Evolutionary conservation across 2,888 invertebrate genomes (phyloP).

Genomic region (Arctia plantaginis): DNA sequence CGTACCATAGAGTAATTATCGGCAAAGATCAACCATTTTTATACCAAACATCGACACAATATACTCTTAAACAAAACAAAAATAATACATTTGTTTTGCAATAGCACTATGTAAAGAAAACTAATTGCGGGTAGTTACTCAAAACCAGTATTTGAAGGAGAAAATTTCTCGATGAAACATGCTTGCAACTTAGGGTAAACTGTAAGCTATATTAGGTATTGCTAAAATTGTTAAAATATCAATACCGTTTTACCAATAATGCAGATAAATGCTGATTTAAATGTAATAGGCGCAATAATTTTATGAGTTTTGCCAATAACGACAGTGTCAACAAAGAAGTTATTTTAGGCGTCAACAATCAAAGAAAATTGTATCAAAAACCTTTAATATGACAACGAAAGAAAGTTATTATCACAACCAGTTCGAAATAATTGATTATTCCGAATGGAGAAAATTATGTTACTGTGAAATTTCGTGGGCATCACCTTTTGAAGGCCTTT

Average conservation of each 20-base stretch:
- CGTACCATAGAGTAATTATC: neutral
- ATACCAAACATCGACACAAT: neutral
- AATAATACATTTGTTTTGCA: neutral
- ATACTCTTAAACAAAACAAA: neutral
- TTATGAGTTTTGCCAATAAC: neutral
- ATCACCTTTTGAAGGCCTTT: neutral
- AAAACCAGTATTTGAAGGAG: neutral
- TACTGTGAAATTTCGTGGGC: neutral
- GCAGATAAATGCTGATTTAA: neutral
- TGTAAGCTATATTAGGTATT: no score
- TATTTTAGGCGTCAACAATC: neutral
- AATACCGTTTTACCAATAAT: neutral
- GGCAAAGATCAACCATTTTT: neutral
- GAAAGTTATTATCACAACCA: neutral
- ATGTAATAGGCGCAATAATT: neutral
- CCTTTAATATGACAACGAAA: neutral
- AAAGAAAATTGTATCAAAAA: neutral
- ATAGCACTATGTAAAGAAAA: neutral
- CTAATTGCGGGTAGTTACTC: neutral
- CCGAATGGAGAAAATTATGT: neutral
- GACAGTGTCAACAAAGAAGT: neutral
- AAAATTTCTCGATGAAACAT: neutral
- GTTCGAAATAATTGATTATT: neutral
- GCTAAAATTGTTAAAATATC: neutral
- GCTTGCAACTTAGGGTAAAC: neutral